Percentiles rank a stretch among this genome's conserved stretches.
phyloP scores from a whole-genome alignment of 2,888 invertebrate species.

The Reticulitermes lucifugus region DNA sequence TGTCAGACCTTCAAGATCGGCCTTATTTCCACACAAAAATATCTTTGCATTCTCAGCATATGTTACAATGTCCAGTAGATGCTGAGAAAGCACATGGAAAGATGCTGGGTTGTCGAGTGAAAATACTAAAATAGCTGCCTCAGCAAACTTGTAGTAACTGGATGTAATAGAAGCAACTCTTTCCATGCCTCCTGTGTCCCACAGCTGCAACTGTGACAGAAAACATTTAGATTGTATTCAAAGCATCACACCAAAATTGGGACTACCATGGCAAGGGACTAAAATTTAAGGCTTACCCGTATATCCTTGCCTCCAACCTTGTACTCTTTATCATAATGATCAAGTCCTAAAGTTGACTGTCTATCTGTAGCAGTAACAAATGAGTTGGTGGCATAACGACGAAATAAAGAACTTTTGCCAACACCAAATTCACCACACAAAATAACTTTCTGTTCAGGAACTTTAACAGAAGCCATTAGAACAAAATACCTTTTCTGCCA shows the following conservation, averaged over 20 bases:
- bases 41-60: slow-evolving; percentile 96
- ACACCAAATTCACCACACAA: slow-evolving; percentile 96
- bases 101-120: slow-evolving; percentile 91
- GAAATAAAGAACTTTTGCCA: slow-evolving; percentile 93
- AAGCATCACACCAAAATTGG: not conserved
- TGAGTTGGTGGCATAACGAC: slow-evolving; percentile 90
- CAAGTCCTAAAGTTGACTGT: slow-evolving; percentile 90
- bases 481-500: not conserved
- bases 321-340: slow-evolving; percentile 89
- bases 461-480: slow-evolving; percentile 82
- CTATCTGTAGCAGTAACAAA: slow-evolving; percentile 86
- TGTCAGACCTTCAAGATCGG: slow-evolving; percentile 78
- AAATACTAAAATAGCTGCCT: slow-evolving; percentile 93
- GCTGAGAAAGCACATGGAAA: slow-evolving; percentile 92
- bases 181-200: slow-evolving; percentile 98
- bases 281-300: slow-evolving; percentile 70
- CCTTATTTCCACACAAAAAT: slow-evolving; percentile 93
- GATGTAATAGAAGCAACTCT: slow-evolving; percentile 94
- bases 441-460: slow-evolving; percentile 92
- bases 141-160: slow-evolving; percentile 95
- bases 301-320: slow-evolving; percentile 80
- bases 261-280: not conserved
- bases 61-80: slow-evolving; percentile 91
- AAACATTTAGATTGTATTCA: not conserved
- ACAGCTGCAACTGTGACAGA: slow-evolving; percentile 82